Conservation (phyloP, 2,888 invertebrate species). For the Chaitophorus viminalis region DNA sequence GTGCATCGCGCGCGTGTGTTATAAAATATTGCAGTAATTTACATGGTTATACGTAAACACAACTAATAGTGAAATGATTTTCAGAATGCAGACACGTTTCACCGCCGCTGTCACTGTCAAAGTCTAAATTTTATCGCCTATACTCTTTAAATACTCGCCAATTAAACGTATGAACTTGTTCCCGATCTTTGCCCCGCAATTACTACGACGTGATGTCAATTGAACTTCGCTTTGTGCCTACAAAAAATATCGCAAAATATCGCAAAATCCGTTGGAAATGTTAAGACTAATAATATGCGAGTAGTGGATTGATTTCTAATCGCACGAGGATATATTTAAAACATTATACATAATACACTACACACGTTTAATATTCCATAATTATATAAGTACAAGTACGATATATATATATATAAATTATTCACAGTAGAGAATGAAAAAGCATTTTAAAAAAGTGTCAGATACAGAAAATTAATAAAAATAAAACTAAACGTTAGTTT, state of each 20-base stretch:
- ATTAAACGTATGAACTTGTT: slow-evolving; percentile 1
- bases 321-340: too few species aligned
- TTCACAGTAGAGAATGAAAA: neutral
- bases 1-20: neutral
- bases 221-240: neutral
- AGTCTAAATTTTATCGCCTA: neutral
- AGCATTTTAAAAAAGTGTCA: neutral
- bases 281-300: too few species aligned
- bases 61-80: neutral
- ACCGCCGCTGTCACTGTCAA: neutral
- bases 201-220: neutral
- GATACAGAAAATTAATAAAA: slow-evolving; percentile 3
- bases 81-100: neutral
- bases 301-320: too few species aligned
- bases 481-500: slow-evolving; percentile 13
- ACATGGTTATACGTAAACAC: neutral
- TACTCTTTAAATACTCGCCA: neutral
- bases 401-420: too few species aligned
- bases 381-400: too few species aligned
- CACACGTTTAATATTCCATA: too few species aligned
- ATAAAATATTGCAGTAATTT: neutral
- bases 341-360: too few species aligned
- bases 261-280: too few species aligned
- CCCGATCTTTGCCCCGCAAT: neutral
- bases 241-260: neutral